Base-by-base conservation (phyloP, 2,797 vertebrate genomes). In the Artibeus jamaicensis region DNA sequence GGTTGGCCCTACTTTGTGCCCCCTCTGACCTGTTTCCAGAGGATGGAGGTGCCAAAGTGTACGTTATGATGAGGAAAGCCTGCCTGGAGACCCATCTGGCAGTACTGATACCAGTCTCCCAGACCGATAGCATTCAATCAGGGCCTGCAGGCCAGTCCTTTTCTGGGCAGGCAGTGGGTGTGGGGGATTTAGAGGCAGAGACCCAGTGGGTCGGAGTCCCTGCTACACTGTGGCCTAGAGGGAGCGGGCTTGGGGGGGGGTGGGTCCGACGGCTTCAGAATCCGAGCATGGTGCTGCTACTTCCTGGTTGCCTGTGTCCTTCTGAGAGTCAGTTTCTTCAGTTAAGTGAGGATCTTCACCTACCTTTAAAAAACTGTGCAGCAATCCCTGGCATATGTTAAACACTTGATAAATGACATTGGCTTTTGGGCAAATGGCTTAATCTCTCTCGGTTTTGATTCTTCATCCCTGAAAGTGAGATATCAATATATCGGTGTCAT, bases 1-100 rank as follows among this genome's bases (percentile, higher is more conserved):
- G 70, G 18, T 71, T 6, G 0, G n/a, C 34, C 21, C 6, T 8
- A 0, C 29, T 29, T 1, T 10, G 44, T n/a, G 1, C 6, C 16
- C 14, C 10, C 6, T 5, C 19, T n/a, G 12, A 11, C 15, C 19
- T 3, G 14, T 50, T 57, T 42, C 22, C 37, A 77, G 57, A 74
- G 9, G 65, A 74, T 4, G 32, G 79, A 68, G 32, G 42, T 50
- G n/a, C 50, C 68, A 48, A 24, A 29, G 6, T 62, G 67, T 84
- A 19, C 16, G 44, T 26, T 70, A 26, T 1, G 71, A 59, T 39
- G 37, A 26, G 16, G 62, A 37, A 42, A 53, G 29, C 71, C 68
- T 76, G n/a, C 46, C 62, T 1, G 1, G 57, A 76, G 71, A 44
- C 12, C 67, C 3, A 18, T 46, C 76, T 79, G 83, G 29, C 3